Conservation (phyloP, 2,888 invertebrate genomes). For the Drosophila kokeensis region DNA sequence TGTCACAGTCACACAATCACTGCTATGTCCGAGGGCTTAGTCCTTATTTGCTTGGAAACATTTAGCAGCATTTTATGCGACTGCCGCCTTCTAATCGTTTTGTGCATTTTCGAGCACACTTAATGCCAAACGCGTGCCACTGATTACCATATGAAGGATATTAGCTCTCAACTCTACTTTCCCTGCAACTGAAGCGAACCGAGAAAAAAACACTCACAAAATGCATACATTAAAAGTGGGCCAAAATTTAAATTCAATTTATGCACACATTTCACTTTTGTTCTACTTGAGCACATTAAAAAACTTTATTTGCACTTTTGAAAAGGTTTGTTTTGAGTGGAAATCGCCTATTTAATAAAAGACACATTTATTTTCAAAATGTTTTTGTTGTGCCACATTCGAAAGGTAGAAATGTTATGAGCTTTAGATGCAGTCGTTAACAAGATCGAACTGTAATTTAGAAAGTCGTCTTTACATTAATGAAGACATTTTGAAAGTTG, state of each 20-base stretch:
- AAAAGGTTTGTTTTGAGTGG: neutral
- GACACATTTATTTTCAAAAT: neutral
- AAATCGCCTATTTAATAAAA: neutral
- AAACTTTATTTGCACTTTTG: neutral
- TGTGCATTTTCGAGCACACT: slow-evolving; percentile 70
- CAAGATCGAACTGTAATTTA: neutral
- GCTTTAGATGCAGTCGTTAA: neutral
- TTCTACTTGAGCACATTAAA: neutral
- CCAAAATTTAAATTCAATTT: neutral
- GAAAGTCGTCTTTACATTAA: neutral
- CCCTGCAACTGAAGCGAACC: slow-evolving; percentile 1
- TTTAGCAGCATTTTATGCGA: slow-evolving; percentile 71
- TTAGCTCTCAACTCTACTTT: slow-evolving; percentile 5
- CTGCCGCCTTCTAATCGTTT: slow-evolving; percentile 64
- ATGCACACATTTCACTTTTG: neutral
- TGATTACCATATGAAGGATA: slow-evolving; percentile 74
- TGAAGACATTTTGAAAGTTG: neutral
- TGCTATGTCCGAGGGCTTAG: slow-evolving; percentile 15
- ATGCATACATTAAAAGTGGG: slow-evolving; percentile 13
- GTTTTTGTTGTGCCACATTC: neutral
- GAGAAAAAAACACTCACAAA: neutral
- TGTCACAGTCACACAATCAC: slow-evolving; percentile 35
- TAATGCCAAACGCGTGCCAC: slow-evolving; percentile 78
- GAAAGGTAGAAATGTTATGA: neutral
- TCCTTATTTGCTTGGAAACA: slow-evolving; percentile 72